A percentile compares a stretch with the other conserved stretches of the same genome.
Evolutionary conservation across 2,888 invertebrate species (phyloP).

Genomic region (Cerceris rybyensis): DNA sequence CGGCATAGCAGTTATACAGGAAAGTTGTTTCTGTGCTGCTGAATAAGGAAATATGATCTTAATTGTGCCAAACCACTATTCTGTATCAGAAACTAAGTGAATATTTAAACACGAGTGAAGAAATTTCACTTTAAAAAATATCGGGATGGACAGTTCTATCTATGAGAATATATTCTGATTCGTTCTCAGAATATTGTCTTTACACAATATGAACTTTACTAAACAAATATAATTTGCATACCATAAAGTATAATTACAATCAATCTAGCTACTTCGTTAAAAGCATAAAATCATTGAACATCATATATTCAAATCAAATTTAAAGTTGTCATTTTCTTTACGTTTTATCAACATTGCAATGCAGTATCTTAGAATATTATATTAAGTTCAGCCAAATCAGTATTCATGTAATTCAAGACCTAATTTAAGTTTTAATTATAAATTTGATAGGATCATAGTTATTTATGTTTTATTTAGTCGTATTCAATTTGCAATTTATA

Average conservation of each 20-base stretch:
- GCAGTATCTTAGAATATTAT: conserved; percentile 9
- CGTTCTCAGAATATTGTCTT: background rate
- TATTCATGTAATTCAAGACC: conserved; percentile 36
- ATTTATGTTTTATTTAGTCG: conserved; percentile 36
- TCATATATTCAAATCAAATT: conserved; percentile 14
- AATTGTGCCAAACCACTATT: conserved; percentile 44
- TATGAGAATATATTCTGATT: conserved; percentile 17
- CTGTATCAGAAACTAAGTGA: conserved; percentile 16
- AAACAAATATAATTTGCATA: conserved; percentile 5
- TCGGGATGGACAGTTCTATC: conserved; percentile 20
- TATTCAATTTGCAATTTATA: conserved; percentile 17
- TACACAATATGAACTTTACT: conserved; percentile 20
- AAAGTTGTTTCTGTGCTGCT: conserved; percentile 31
- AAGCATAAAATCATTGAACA: conserved; percentile 31
- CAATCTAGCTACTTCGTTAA: conserved; percentile 22
- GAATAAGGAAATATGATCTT: conserved; percentile 13
- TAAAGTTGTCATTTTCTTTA: conserved; percentile 34
- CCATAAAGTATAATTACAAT: conserved; percentile 20
- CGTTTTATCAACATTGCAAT: conserved; percentile 17
- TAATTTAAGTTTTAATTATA: conserved; percentile 30
- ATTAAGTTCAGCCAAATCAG: conserved; percentile 37
- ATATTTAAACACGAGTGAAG: background rate
- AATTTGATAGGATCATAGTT: conserved; percentile 19
- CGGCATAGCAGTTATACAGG: conserved; percentile 9
- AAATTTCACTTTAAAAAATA: conserved; percentile 15